A percentile compares a stretch with the other conserved stretches of the same genome.
These are phyloP conservation scores for Platysteira castanea DNA, from an alignment of 2,113 vertebrate species.

Conservation along the genomic window DNA sequence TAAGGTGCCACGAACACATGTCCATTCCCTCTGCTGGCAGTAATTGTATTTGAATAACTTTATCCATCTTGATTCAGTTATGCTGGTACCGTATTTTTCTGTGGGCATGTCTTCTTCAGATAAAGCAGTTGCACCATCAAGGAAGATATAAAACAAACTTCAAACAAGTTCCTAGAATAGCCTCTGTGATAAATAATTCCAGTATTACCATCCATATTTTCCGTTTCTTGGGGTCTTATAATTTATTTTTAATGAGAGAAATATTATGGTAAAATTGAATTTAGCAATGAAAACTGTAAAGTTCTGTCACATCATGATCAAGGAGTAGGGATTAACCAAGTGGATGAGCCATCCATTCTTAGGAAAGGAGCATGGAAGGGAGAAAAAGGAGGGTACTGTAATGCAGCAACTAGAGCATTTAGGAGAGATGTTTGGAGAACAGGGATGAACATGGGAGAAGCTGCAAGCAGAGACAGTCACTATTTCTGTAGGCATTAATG, in stretches of 20 bases:
- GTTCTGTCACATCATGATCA: not conserved
- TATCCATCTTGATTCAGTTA: not conserved
- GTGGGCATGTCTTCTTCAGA: not conserved
- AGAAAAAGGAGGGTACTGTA: not conserved
- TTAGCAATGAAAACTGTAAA: not conserved
- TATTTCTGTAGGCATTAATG: not conserved
- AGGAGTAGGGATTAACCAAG: not conserved
- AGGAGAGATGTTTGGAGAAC: not conserved
- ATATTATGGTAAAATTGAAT: not conserved
- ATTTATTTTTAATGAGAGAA: not conserved
- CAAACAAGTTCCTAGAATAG: not conserved
- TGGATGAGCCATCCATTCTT: not conserved
- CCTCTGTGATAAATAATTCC: not conserved
- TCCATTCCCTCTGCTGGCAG: not conserved
- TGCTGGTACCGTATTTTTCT: not conserved
- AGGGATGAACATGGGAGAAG: not conserved
- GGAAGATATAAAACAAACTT: not conserved
- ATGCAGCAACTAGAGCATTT: not conserved
- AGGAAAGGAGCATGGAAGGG: not conserved
- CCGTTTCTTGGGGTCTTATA: not conserved
- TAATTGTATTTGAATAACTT: not conserved
- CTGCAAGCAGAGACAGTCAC: not conserved
- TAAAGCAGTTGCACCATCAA: not conserved
- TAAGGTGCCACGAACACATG: not conserved
- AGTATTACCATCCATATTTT: not conserved